These are phyloP conservation scores for Cryptoprocta ferox DNA, from an alignment of 2,797 vertebrate genomes.

Conservation along the genomic window DNA sequence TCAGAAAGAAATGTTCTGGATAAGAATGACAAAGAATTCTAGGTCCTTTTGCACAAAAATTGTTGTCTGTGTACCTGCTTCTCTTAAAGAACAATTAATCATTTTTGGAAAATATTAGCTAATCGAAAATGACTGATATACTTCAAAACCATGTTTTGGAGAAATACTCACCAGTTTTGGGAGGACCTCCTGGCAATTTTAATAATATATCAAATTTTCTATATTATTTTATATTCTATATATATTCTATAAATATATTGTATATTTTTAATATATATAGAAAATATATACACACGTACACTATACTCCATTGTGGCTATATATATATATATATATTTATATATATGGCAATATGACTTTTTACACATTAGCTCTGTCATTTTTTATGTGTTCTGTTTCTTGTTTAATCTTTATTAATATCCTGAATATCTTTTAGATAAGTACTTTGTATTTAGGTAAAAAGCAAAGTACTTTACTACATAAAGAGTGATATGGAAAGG, in stretches of 20 bases:
- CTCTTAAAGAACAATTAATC: background rate
- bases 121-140: background rate
- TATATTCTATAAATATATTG: too few species aligned
- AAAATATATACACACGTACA: too few species aligned
- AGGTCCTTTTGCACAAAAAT: background rate
- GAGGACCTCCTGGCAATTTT: background rate
- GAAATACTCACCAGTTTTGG: background rate
- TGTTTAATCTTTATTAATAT: background rate
- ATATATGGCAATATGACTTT: background rate
- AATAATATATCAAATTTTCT: background rate
- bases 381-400: background rate
- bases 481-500: background rate
- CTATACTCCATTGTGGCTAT: background rate
- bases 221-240: background rate
- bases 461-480: background rate
- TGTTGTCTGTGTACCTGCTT: background rate
- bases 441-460: too few species aligned
- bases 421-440: background rate
- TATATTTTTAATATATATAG: background rate
- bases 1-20: background rate
- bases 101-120: background rate
- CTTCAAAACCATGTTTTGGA: background rate
- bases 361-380: background rate
- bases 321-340: background rate
- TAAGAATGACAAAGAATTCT: background rate